These are phyloP conservation scores for Tachina lurida DNA, from an alignment of 2,888 invertebrate genomes.

Conservation along the genomic window DNA sequence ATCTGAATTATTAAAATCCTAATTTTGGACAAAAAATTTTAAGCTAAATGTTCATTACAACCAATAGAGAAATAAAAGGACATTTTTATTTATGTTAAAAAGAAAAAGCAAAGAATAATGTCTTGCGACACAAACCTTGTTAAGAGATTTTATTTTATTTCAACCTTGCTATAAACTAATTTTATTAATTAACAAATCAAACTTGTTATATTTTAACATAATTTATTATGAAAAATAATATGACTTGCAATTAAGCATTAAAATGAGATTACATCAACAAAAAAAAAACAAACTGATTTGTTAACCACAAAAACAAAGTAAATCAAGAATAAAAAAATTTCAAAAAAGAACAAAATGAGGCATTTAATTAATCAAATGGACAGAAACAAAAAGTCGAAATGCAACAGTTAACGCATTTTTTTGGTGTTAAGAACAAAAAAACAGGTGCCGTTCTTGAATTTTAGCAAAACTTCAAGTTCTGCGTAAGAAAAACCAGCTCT, in stretches of 20 bases:
- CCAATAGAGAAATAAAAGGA: too few relatives aligned
- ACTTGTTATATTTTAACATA: conserved; percentile 24
- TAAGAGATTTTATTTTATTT: neutral
- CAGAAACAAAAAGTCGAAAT: conserved; percentile 12
- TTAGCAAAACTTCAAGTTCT: conserved; percentile 32
- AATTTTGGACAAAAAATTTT: neutral
- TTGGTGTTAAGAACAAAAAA: conserved; percentile 16
- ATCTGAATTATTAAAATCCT: too few relatives aligned
- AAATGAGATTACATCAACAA: conserved; percentile 37
- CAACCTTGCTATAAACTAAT: conserved; percentile 40
- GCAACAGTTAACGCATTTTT: conserved; percentile 47
- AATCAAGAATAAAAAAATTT: neutral
- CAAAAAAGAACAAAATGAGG: conserved; percentile 25
- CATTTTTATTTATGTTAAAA: too few relatives aligned
- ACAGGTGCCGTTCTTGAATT: conserved; percentile 22
- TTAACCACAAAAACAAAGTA: conserved; percentile 37
- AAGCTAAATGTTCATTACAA: neutral
- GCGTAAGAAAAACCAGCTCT: conserved; percentile 40
- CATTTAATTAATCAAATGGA: conserved; percentile 52
- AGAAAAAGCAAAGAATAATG: conserved; percentile 16
- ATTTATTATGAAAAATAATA: conserved; percentile 29
- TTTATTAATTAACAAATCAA: conserved; percentile 23
- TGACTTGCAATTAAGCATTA: conserved; percentile 55
- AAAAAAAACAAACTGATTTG: conserved; percentile 31
- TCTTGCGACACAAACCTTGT: conserved; percentile 44